Percentiles rank a stretch among this genome's conserved stretches.
These are phyloP conservation scores for Myxocyprinus asiaticus DNA, from an alignment of 2,113 vertebrate species.

Conservation along the genomic window DNA sequence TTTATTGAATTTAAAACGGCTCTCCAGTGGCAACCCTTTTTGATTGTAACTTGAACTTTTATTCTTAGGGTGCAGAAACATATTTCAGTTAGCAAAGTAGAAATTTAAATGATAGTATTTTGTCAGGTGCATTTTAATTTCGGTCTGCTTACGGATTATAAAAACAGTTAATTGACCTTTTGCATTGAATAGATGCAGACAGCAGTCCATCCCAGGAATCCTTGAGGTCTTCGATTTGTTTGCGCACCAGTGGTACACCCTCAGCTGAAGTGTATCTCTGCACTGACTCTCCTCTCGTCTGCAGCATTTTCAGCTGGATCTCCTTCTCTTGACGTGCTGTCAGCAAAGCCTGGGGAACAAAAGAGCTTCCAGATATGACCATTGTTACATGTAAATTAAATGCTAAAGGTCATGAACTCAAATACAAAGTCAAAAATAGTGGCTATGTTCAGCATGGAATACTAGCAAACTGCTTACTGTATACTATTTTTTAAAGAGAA, in stretches of 20 bases:
- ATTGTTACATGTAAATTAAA: not conserved
- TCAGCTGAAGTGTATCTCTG: conserved; percentile 90
- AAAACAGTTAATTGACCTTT: conserved; percentile 78
- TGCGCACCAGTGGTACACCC: conserved; percentile 83
- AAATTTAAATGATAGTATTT: no score
- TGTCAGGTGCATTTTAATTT: no score
- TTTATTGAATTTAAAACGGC: no score
- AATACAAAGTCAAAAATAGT: not conserved
- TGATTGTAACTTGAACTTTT: no score
- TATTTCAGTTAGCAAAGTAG: no score
- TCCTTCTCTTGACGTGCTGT: conserved; percentile 91
- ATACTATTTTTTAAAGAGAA: no score
- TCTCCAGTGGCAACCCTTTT: no score
- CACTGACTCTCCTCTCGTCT: conserved; percentile 90
- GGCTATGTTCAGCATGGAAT: no score
- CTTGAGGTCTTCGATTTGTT: conserved; percentile 87
- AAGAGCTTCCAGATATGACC: not conserved
- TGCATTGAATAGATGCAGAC: conserved; percentile 89
- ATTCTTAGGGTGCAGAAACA: no score
- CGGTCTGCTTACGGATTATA: not conserved
- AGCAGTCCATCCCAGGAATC: conserved; percentile 88
- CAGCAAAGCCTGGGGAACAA: conserved; percentile 77
- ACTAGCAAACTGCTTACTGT: no score
- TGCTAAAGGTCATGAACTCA: not conserved
- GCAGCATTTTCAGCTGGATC: conserved; percentile 92